Conservation (phyloP, 2,888 invertebrate genomes). For the Ceriagrion tenellum region DNA sequence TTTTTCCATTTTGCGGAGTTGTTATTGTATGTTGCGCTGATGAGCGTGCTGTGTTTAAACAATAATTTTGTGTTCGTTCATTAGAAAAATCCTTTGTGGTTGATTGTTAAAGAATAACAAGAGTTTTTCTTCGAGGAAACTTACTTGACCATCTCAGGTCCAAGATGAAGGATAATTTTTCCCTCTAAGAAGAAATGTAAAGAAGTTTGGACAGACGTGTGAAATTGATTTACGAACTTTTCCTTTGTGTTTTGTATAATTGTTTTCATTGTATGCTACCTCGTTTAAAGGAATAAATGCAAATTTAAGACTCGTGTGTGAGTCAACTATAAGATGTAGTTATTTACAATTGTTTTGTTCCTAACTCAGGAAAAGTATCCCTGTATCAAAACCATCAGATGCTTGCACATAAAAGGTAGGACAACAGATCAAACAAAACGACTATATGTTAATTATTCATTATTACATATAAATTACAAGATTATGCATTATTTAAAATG, state of each 20-base stretch:
- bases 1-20: neutral
- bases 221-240: neutral
- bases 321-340: neutral
- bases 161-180: neutral
- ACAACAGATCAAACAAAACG: too few relatives aligned
- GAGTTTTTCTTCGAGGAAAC: neutral
- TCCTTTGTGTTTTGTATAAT: neutral
- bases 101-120: neutral
- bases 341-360: neutral
- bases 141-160: neutral
- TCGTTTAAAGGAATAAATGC: conserved; percentile 22
- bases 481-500: too few relatives aligned
- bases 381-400: neutral
- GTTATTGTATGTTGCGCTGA: neutral
- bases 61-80: neutral
- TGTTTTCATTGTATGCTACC: conserved; percentile 24
- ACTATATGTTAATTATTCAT: too few relatives aligned
- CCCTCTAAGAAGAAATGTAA: neutral
- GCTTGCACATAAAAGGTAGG: too few relatives aligned
- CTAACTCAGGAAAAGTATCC: neutral
- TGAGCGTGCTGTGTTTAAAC: neutral
- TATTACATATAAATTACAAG: too few relatives aligned
- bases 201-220: neutral
- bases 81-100: neutral
- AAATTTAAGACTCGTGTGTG: neutral